phyloP scores from a whole-genome alignment of 2,797 vertebrate species.

The Pangasius larnaudii region DNA sequence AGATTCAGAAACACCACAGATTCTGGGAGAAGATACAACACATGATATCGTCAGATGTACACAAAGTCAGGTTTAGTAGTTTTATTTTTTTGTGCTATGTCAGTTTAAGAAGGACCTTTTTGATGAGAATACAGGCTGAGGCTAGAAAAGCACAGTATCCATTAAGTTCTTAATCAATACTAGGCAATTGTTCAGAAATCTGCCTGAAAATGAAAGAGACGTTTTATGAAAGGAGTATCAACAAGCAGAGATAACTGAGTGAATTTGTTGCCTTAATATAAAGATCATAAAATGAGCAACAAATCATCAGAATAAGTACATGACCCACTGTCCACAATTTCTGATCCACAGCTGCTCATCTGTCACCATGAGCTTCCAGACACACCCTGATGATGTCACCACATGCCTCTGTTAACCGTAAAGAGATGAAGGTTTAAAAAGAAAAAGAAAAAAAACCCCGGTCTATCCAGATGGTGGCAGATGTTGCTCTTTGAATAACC shows the following conservation, averaged over 20 bases:
- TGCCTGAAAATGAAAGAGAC: background rate
- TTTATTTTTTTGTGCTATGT: background rate
- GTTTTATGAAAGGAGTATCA: background rate
- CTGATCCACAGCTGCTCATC: slow-evolving; percentile 7
- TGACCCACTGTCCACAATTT: background rate
- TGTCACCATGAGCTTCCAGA: slow-evolving; percentile 28
- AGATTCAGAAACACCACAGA: background rate
- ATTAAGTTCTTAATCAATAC: background rate
- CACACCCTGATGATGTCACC: slow-evolving; percentile 52
- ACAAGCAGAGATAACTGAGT: background rate
- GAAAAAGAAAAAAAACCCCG: slow-evolving; percentile 38
- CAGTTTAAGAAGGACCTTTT: background rate
- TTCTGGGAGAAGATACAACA: background rate
- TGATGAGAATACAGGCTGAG: background rate
- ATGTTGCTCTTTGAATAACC: slow-evolving; percentile 64
- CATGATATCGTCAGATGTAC: no score
- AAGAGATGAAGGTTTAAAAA: slow-evolving; percentile 17
- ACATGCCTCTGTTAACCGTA: slow-evolving; percentile 34
- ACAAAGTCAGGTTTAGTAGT: background rate
- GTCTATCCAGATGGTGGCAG: slow-evolving; percentile 59
- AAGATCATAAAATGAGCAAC: background rate
- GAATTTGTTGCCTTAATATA: background rate
- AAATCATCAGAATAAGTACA: background rate
- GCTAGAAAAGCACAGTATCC: background rate
- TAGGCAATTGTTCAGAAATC: background rate